Evolutionary conservation across 1,140 invertebrate species (phyloP), one percentile per base, ranked within the genome.

Genomic region (Dreissena rostriformis): DNA sequence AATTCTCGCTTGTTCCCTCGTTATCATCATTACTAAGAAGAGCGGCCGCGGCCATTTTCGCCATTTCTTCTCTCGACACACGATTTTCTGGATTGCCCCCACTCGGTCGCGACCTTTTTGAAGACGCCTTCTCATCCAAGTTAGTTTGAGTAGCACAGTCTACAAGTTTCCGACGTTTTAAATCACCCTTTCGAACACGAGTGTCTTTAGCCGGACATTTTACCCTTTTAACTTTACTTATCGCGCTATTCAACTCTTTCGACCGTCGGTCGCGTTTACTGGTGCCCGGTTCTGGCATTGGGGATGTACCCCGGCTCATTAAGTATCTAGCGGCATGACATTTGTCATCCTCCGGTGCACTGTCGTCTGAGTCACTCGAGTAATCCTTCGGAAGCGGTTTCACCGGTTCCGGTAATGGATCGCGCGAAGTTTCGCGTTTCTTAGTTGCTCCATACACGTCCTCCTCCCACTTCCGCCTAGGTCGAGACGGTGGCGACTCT

Each of bases 321-420:
- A 91, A 79, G 81, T 89, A 91, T 28, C 83, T 75, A 73, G 78
- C 83, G 12, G 82, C 76, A 57, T 89, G 87, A 39, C 85, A 82
- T 74, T 91, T 91, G 61, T 91, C 91, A 26, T 90, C 91, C 68
- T 92, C 91, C 0, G 91, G 91, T 6, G 88, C 88, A 86, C 91
- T 92, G 66, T 91, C 90, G 67, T 90, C 89, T 1, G 88, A 87
- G 70, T 91, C 91, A 77, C 82, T 78, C 7, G 88, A 88, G 75
- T 85, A 85, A 61, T 85, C 76, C 55, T 72, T 72, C 26, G 82
- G 80, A 26, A 78, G 80, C 39, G 76, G 78, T 72, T 83, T 75
- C 10, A 70, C 70, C 26, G 76, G 76, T 53, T 71, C 68, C n/a
- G 77, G 67, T n/a, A 87, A 61, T 52, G 87, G 57, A 51, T 87